These are phyloP conservation scores for Tachycineta bicolor DNA, from an alignment of 2,113 vertebrate species.

Conservation along the genomic window DNA sequence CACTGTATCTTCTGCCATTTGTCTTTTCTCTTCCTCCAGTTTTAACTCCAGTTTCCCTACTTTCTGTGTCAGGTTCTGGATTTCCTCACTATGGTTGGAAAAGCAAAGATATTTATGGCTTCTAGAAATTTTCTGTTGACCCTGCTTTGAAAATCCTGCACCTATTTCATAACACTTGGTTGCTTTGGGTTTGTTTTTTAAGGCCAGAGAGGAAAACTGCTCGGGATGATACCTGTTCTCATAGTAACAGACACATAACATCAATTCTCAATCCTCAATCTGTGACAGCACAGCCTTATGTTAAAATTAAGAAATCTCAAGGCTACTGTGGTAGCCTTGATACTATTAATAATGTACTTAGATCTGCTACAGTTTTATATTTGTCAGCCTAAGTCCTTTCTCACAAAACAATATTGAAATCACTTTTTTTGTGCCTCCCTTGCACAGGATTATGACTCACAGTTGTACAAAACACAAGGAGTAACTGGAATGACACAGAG, in stretches of 20 bases:
- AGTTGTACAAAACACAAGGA: neutral
- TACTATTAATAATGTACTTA: neutral
- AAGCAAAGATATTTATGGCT: neutral
- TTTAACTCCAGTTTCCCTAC: slow-evolving; percentile 55
- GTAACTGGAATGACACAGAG: neutral
- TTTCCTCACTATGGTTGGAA: slow-evolving; percentile 62
- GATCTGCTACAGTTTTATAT: neutral
- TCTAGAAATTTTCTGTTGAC: neutral
- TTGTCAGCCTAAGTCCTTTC: neutral
- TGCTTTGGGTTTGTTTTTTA: neutral
- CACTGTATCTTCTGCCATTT: neutral
- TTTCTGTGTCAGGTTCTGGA: slow-evolving; percentile 61
- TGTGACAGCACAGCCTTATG: neutral
- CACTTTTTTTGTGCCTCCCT: neutral
- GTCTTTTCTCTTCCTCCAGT: slow-evolving; percentile 17
- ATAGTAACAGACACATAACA: neutral
- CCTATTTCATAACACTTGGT: neutral
- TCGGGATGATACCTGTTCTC: neutral
- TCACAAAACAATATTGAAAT: neutral
- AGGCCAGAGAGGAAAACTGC: neutral
- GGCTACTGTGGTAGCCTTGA: neutral
- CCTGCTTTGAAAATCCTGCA: neutral
- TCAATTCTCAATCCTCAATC: neutral
- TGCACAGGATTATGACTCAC: neutral
- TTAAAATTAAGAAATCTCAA: neutral